Base-by-base conservation (phyloP, 2,888 invertebrate species). In the Synanthedon myopaeformis region DNA sequence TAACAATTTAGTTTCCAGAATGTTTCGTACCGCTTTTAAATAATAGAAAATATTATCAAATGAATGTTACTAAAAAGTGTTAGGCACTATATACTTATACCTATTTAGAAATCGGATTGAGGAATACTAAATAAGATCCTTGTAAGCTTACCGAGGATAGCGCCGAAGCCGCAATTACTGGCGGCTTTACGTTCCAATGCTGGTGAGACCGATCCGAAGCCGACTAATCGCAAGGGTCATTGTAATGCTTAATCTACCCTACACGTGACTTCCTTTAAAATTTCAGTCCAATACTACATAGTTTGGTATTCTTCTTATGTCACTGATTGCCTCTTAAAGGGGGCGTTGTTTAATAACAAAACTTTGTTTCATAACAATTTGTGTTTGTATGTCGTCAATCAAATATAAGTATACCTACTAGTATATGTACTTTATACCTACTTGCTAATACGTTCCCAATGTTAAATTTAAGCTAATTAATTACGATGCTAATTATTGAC, bases 141-240 rank as follows among this genome's bases (percentile, higher is more conserved):
- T 69, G 68, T 65, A 74, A 72, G 80, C 74, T 76, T 76, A 76
- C 72, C 72, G 66, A 61, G 71, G 72, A 67, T 70, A 70, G 72
- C 74, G 73, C 49, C 69, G 77, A 78, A 80, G 79, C 82, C 81
- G 80, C 82, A 81, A 82, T 82, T 82, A 82, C 81, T 63, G 76
- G 63, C 75, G 78, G 81, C 72, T 81, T 79, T 76, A 68, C 77
- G 78, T 76, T 70, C 70, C 70, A 57, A 59, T 57, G 63, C 59
- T 70, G 66, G 67, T 69, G 65, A 65, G 65, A 66, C 67, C 64
- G 65, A 64, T 65, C 65, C 66, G 65, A 65, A 69, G 65, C 66
- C 61, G 64, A 65, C 70, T 77, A 79, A 79, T 77, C 76, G 76
- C 74, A 67, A 71, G 72, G 74, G 76, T 70, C 74, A 75, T 73